Base-by-base conservation (phyloP, 1,140 invertebrate species). In the Lysiphlebus fabarum region DNA sequence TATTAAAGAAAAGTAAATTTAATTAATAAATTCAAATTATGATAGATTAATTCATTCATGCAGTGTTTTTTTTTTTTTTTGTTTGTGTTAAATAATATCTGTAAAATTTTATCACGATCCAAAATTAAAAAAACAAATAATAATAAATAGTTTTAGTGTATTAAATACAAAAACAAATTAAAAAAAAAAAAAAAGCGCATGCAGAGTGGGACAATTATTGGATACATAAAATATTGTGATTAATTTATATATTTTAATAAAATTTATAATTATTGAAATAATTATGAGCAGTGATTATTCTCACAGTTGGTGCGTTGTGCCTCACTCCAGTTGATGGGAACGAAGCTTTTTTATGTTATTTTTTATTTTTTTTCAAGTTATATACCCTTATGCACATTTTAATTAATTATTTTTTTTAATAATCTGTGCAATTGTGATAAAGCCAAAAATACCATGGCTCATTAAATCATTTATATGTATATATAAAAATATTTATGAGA, bases 311-410 rank as follows among this genome's bases (percentile, higher is more conserved):
- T 77, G 49, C 14, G 73, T 74, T 76, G 73, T 75, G 70, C 74
- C 58, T 70, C 70, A 73, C 70, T 70, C 70, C 70, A 72, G 71
- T 72, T 78, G 17, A 26, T 26, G 70, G 72, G 72, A 73, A 77
- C 70, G 75, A 74, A 72, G 73, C 74, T 69, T 77, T 75, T 73
- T 44, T n/a, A n/a, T n/a, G n/a, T n/a, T n/a, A n/a, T n/a, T n/a
- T n/a, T n/a, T n/a, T n/a, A n/a, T n/a, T n/a, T 17, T 56, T 17
- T 56, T 56, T 56, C 0, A 38, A 26, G 9, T 47, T 47, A 6
- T 47, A 6, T 10, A 26, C 17, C 17, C 17, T 26, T 26, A 26
- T 26, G 17, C 17, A 26, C 17, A 2, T 26, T 1, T 26, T 26
- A 26, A 2, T 26, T 26, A 17, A 1, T 17, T 17, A 17, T 17